Evolutionary conservation across 2,113 vertebrate species (phyloP), one percentile per base, ranked within the genome.

Genomic region (Sylvia atricapilla): DNA sequence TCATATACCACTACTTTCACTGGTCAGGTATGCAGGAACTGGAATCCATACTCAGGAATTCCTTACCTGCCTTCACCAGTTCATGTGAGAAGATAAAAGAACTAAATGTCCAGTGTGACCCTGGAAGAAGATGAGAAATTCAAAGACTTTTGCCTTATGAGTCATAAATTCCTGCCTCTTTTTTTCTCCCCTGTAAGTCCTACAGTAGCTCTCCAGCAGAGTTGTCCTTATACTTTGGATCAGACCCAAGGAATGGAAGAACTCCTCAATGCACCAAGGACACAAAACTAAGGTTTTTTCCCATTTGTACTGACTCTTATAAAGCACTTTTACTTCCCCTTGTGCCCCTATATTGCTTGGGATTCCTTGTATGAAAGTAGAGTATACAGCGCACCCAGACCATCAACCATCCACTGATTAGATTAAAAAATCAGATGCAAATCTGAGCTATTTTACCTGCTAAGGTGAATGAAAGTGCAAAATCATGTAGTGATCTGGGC

Each of bases 291-390:
- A 55, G 60, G 60, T 87, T 90, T 92, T 79, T 82, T 43, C 31
- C 14, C 76, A 4, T 52, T 68, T 72, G 58, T 35, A 82, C 10
- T 25, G 47, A 72, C 31, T 62, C 53, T 13, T 58, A 11, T 12
- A 30, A 49, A 39, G 46, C 24, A 67, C 30, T 31, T 18, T 24
- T 50, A 18, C 22, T 67, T 75, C 8, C 22, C 39, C 24, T 62
- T 1, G 0, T 27, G 25, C 8, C 6, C 21, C 7, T 0, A 0
- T 1, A 0, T 19, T 49, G 31, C 59, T 59, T 84, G 59, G 72
- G 37, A 86, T 64, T 79, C 49, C 66, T 69, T 15, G 8, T 24
- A 15, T 44, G 60, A 83, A 85, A 56, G 28, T 10, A 53, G 31
- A 47, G 13, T 17, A 47, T 14, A 43, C 5, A 35, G 31, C 15